Conservation (phyloP, 2,113 vertebrate genomes). For the Cichladusa arquata region DNA sequence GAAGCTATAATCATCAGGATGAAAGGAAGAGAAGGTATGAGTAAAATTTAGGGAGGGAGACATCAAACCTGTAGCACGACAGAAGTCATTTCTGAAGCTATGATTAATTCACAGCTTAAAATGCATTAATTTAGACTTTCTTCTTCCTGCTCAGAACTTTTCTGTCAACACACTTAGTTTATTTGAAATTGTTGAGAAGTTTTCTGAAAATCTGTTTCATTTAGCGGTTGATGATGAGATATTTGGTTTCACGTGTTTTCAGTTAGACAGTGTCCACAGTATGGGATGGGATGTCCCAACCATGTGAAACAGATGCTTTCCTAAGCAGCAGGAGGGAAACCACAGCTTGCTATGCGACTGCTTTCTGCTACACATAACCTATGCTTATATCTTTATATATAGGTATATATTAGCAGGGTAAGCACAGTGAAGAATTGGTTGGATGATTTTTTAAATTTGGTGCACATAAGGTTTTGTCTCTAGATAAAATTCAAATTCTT, state of each 20-base stretch:
- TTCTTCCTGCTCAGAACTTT: not conserved
- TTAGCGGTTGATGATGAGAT: not conserved
- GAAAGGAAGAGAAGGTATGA: conserved; percentile 30
- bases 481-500: not conserved
- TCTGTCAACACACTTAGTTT: not conserved
- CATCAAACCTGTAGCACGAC: not conserved
- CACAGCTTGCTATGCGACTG: not conserved
- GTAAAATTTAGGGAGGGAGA: not conserved
- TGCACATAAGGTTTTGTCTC: not conserved
- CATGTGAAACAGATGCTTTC: not conserved
- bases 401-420: not conserved
- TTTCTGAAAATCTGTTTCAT: not conserved
- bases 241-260: not conserved
- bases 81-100: conserved; percentile 14
- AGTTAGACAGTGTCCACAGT: not conserved
- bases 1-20: conserved; percentile 10
- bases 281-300: not conserved
- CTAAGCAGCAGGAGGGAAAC: not conserved
- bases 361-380: not conserved
- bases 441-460: not conserved
- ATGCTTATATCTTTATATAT: not conserved
- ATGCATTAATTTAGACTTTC: not conserved
- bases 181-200: not conserved
- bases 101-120: conserved; percentile 24
- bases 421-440: not conserved